Conservation (phyloP, 92 coral and sea anemone species). For the Palythoa caribaeorum region DNA sequence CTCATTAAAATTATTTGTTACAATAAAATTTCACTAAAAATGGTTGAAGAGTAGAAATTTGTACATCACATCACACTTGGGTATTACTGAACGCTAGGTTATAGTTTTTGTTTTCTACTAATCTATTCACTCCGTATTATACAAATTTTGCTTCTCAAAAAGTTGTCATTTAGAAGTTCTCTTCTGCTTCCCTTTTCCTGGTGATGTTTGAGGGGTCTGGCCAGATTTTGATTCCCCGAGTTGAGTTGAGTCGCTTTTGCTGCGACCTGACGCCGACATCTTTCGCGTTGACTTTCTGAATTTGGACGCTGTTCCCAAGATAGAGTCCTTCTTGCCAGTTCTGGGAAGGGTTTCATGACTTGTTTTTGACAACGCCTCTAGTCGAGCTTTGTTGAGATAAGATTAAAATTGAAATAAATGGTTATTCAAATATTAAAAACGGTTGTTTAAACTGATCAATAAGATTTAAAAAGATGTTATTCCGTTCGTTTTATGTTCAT, state of each 20-base stretch:
- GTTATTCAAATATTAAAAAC: neutral
- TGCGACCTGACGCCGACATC: constrained; percentile 71
- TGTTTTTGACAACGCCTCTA: constrained; percentile 76
- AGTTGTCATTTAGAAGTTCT: neutral
- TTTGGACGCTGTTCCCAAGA: constrained; percentile 68
- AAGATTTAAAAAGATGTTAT: no score
- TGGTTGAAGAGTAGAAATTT: no score
- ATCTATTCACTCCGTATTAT: neutral
- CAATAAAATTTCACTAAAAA: no score
- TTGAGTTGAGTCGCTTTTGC: constrained; percentile 51
- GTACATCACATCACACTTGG: no score
- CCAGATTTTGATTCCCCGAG: constrained; percentile 57
- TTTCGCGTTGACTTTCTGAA: constrained; percentile 43
- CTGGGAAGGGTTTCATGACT: constrained; percentile 68
- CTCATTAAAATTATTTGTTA: no score
- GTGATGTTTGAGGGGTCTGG: constrained; percentile 59
- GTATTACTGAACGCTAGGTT: no score
- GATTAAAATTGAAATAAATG: neutral
- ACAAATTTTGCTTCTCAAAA: neutral
- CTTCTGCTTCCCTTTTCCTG: constrained; percentile 50
- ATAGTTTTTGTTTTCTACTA: neutral
- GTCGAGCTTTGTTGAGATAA: constrained; percentile 66
- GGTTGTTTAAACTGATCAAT: no score
- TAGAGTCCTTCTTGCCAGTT: constrained; percentile 74
- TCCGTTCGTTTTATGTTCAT: no score